Conservation (phyloP, 2,888 invertebrate genomes). For the Ornithoptera priamus region DNA sequence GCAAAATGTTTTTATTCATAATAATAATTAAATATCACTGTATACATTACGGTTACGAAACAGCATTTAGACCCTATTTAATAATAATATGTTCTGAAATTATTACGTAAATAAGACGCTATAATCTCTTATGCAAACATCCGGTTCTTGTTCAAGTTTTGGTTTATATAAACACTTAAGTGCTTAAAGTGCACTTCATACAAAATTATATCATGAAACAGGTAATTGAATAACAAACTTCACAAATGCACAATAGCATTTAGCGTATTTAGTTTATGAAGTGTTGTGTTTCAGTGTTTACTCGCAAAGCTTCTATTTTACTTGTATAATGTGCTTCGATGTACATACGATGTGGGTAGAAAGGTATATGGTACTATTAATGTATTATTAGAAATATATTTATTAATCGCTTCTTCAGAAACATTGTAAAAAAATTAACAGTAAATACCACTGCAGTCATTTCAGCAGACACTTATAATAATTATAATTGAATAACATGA, state of each 20-base stretch:
- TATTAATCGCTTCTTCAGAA: too few relatives aligned
- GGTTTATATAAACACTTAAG: not conserved
- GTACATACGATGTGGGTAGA: not conserved
- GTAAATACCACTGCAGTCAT: too few relatives aligned
- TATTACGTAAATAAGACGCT: not conserved
- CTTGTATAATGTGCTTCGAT: not conserved
- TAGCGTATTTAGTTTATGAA: constrained; percentile 5
- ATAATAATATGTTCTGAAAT: not conserved
- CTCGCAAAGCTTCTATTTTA: constrained; percentile 1
- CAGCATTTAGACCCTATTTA: too few relatives aligned
- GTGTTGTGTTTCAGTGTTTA: constrained; percentile 4
- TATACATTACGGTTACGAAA: too few relatives aligned
- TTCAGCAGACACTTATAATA: too few relatives aligned
- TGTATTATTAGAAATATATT: too few relatives aligned
- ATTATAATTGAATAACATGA: too few relatives aligned
- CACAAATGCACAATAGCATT: constrained; percentile 9
- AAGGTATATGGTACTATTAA: too few relatives aligned
- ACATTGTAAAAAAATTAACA: too few relatives aligned
- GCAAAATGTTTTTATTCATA: too few relatives aligned
- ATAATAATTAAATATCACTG: too few relatives aligned
- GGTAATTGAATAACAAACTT: constrained; percentile 19
- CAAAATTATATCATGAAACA: constrained; percentile 9
- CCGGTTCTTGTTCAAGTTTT: not conserved
- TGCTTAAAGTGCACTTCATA: not conserved
- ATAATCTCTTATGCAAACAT: not conserved